Evolutionary conservation across 2,113 vertebrate species (phyloP).

Genomic region (Hyla sarda): DNA sequence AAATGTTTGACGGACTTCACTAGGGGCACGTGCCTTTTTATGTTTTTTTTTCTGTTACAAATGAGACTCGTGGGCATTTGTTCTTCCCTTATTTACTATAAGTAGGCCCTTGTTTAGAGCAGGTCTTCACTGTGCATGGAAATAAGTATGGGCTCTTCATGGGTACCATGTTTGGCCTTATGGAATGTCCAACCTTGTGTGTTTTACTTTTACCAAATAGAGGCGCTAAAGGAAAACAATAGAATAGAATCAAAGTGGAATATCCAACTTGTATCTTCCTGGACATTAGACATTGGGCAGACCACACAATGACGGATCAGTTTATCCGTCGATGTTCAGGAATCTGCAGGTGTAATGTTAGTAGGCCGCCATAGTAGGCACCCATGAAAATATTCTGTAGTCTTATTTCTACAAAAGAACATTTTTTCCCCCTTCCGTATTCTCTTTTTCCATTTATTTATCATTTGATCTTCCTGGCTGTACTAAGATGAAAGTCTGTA

Average conservation of each 20-base stretch:
- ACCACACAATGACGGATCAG: not conserved
- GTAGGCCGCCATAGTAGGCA: no score
- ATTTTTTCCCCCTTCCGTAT: not conserved
- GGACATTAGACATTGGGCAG: no score
- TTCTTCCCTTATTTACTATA: not conserved
- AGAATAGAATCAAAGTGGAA: not conserved
- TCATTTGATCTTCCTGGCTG: constrained; percentile 29
- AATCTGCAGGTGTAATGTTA: not conserved
- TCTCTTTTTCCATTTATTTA: constrained; percentile 38
- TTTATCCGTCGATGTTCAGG: not conserved
- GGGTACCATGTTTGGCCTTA: no score
- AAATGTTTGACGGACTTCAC: no score
- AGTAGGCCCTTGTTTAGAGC: not conserved
- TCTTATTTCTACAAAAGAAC: not conserved
- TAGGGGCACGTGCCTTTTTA: no score
- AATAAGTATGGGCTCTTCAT: not conserved
- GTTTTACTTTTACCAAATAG: no score
- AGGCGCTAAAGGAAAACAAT: not conserved
- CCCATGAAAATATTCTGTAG: not conserved
- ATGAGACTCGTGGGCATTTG: no score
- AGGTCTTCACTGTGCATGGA: not conserved
- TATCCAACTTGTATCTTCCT: not conserved
- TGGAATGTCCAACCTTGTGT: no score
- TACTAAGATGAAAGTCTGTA: constrained; percentile 41
- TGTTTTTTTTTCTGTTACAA: no score